phyloP scores from a whole-genome alignment of 2,113 vertebrate genomes.

The Trichechus manatus region DNA sequence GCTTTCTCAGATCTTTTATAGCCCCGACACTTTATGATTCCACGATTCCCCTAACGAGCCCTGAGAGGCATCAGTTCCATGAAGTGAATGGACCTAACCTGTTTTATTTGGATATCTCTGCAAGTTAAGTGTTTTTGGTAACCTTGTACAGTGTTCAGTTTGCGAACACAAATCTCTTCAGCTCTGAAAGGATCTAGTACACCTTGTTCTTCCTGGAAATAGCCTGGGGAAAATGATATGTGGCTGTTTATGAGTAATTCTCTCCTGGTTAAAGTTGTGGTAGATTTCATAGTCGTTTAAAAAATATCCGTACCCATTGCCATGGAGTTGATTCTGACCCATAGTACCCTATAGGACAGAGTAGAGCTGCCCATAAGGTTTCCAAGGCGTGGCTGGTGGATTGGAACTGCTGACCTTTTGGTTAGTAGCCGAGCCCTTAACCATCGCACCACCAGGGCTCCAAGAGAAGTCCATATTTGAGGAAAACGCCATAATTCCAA shows the following conservation, averaged over 20 bases:
- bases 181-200: not conserved
- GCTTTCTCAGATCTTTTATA: not conserved
- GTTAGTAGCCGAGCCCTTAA: too few species aligned
- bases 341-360: too few species aligned
- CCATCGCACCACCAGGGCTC: too few species aligned
- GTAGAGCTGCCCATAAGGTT: too few species aligned
- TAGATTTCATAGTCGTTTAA: slow-evolving; percentile 1
- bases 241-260: slow-evolving; percentile 4
- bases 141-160: not conserved
- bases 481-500: not conserved
- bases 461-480: not conserved
- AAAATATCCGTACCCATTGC: not conserved
- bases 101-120: not conserved
- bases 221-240: not conserved
- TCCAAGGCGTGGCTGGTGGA: too few species aligned
- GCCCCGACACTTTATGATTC: not conserved
- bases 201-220: slow-evolving; percentile 4
- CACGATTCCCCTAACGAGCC: not conserved
- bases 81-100: not conserved
- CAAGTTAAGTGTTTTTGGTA: not conserved
- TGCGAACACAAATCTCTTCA: not conserved
- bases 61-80: not conserved
- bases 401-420: too few species aligned
- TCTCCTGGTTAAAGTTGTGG: not conserved
- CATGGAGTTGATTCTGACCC: too few species aligned